phyloP scores from a whole-genome alignment of 2,797 vertebrate genomes.

The Leptodactylus fallax region DNA sequence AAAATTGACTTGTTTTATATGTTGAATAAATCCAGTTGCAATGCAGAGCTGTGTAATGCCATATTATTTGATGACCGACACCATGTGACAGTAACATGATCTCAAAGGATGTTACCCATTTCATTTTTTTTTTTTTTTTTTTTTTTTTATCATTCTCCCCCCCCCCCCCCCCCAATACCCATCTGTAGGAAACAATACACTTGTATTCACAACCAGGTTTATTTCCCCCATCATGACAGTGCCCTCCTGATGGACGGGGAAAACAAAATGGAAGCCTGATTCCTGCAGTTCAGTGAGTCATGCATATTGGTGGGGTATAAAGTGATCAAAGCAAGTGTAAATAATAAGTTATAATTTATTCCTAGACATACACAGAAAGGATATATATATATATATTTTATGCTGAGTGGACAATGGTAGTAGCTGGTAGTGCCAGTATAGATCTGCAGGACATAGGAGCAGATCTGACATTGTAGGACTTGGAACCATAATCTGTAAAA shows the following conservation, averaged over 20 bases:
- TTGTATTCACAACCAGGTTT: constrained; percentile 32
- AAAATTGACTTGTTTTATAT: background rate
- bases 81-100: constrained; percentile 25
- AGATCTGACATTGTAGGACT: background rate
- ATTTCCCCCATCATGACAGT: constrained; percentile 30
- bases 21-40: background rate
- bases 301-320: background rate
- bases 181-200: constrained; percentile 21
- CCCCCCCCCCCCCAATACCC: no score
- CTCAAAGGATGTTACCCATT: background rate
- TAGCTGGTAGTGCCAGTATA: background rate
- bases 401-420: constrained; percentile 20
- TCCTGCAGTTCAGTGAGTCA: background rate
- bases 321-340: constrained; percentile 24
- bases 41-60: background rate
- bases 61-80: background rate
- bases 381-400: constrained; percentile 37
- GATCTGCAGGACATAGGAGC: background rate
- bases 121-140: background rate
- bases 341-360: constrained; percentile 63
- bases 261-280: background rate
- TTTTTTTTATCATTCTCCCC: background rate
- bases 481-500: background rate
- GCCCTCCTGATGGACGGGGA: background rate
- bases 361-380: constrained; percentile 51